phyloP scores from a whole-genome alignment of 2,888 invertebrate species.

The Gandaritis pyraliata region DNA sequence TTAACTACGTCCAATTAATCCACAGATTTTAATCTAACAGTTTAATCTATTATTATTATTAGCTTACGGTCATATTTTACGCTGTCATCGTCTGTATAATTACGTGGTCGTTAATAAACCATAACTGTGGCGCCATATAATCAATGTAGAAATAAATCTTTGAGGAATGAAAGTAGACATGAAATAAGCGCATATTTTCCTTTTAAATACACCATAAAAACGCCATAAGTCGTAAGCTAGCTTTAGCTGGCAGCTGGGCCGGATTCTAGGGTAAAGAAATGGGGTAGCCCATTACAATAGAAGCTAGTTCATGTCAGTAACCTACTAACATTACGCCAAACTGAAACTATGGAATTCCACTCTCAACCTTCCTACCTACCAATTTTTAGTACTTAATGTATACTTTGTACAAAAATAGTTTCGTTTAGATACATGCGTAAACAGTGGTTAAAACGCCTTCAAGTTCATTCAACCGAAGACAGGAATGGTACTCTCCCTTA shows the following conservation, averaged over 20 bases:
- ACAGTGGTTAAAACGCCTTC: background rate
- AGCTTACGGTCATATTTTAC: slow-evolving; percentile 63
- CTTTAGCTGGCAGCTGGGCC: slow-evolving; percentile 58
- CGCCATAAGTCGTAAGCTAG: slow-evolving; percentile 74
- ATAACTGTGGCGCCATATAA: slow-evolving; percentile 75
- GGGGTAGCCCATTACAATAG: background rate
- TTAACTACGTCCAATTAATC: no score
- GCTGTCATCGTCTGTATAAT: slow-evolving; percentile 72
- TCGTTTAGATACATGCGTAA: background rate
- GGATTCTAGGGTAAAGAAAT: slow-evolving; percentile 1
- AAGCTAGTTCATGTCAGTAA: no score
- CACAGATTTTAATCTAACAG: slow-evolving; percentile 42
- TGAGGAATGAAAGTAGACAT: slow-evolving; percentile 76
- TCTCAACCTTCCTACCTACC: no score
- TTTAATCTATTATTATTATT: slow-evolving; percentile 65
- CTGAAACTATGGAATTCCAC: no score
- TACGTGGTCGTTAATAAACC: slow-evolving; percentile 76
- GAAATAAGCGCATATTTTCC: slow-evolving; percentile 77
- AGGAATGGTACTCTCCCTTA: slow-evolving; percentile 4
- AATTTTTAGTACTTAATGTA: no score
- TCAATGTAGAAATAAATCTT: slow-evolving; percentile 79
- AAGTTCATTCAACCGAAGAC: background rate
- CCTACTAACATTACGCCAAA: no score
- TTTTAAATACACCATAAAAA: slow-evolving; percentile 79
- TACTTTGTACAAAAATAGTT: no score